phyloP scores from a whole-genome alignment of 37 sponge, comb jelly and placozoan genomes.

The Agelas oroides region DNA sequence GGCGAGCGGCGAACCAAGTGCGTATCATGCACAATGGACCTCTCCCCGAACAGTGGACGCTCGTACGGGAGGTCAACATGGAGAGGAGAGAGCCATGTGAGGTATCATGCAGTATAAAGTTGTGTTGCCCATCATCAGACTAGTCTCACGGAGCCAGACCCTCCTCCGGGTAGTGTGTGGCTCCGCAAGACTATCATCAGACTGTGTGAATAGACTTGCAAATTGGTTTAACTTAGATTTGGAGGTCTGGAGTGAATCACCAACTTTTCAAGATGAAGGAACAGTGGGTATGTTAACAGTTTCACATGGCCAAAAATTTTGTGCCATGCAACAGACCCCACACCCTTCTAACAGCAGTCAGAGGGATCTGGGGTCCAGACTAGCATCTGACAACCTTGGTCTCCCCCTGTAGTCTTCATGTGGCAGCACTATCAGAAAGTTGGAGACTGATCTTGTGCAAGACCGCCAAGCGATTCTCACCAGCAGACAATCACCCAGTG shows the following conservation, averaged over 20 bases:
- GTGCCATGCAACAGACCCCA: background rate
- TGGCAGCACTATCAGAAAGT: background rate
- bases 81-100: slow-evolving; percentile 58
- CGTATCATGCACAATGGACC: slow-evolving; percentile 16
- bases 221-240: slow-evolving; percentile 51
- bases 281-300: slow-evolving; percentile 40
- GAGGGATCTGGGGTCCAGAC: no score
- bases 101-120: slow-evolving; percentile 15
- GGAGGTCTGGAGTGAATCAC: slow-evolving; percentile 36
- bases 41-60: slow-evolving; percentile 47
- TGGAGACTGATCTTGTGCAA: background rate
- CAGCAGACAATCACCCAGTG: no score
- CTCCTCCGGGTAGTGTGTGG: no score
- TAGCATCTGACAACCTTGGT: no score
- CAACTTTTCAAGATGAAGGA: slow-evolving; percentile 31
- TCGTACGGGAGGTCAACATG: slow-evolving; percentile 57
- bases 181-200: no score
- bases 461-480: background rate
- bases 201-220: no score
- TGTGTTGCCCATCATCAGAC: background rate
- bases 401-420: background rate
- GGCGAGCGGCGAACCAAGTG: no score
- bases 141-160: no score
- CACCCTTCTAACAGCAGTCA: no score
- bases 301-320: background rate